Evolutionary conservation across 2,888 invertebrate genomes (phyloP), one percentile per base, ranked within the genome.

Genomic region (Noctua fimbriata): DNA sequence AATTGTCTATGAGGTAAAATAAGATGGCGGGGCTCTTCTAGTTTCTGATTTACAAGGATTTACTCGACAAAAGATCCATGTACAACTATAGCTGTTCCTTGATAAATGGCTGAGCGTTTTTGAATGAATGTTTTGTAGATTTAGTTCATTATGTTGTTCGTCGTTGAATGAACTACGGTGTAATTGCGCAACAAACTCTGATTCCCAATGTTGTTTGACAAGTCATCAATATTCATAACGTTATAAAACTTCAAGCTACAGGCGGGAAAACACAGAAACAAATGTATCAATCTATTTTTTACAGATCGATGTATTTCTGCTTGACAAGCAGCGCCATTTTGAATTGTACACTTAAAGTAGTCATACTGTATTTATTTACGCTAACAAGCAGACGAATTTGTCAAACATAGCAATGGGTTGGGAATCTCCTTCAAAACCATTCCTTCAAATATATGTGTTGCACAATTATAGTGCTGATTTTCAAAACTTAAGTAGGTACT

Each of bases 71-170:
- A 67, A 67, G 67, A 44, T 44, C n/a, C 67, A 18, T 67, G 67
- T 44, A 65, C 10, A 36, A 41, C 66, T 24, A 24, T 41, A 44
- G n/a, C 44, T 67, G 16, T 52, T n/a, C 18, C 60, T 85, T 83
- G 87, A 71, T 88, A 88, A 87, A 88, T 88, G 88, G 87, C 88
- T 87, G 70, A 69, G 66, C 66, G 69, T 74, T 86, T 86, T 76
- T 72, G 36, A 76, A 3, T 41, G 49, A 49, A 41, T 44, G 6
- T 41, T 71, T 28, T 52, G 36, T 9, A 18, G 44, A 21, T 69
- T 7, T 32, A 16, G 55, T 67, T 78, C 21, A 44, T 66, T 66
- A 32, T 28, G 9, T 65, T 7, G 41, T 75, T 55, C 21, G 55
- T 3, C 1, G 1, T 67, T 71, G 70, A 78, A 41, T 73, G 24